These are phyloP conservation scores for Plodia interpunctella DNA, from an alignment of 1,140 invertebrate genomes.

Conservation along the genomic window DNA sequence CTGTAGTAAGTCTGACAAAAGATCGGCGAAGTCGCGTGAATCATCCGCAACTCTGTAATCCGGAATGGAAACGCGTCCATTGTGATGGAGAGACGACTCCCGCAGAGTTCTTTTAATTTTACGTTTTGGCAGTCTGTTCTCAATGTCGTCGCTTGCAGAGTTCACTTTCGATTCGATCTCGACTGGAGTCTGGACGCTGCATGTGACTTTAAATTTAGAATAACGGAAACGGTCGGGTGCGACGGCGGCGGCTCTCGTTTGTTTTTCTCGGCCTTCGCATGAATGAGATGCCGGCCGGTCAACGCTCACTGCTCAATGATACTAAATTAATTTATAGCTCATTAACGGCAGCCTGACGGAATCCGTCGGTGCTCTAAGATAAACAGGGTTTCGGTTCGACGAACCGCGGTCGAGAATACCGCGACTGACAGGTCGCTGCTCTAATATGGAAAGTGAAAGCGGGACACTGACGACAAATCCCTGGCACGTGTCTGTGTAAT, in stretches of 20 bases:
- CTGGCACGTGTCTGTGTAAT: constrained; percentile 40
- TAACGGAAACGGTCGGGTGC: constrained; percentile 46
- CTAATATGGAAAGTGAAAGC: constrained; percentile 59
- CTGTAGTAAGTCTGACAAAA: constrained; percentile 68
- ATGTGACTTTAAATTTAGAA: constrained; percentile 61
- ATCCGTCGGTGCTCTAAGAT: constrained; percentile 27
- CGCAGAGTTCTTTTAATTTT: constrained; percentile 31
- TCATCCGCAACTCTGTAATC: constrained; percentile 30
- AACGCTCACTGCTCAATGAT: constrained; percentile 58
- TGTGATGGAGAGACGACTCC: constrained; percentile 33
- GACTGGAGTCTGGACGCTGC: constrained; percentile 33
- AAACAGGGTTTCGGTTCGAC: constrained; percentile 45
- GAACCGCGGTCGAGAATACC: constrained; percentile 34
- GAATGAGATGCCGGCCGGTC: constrained; percentile 61
- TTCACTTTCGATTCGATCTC: constrained; percentile 23
- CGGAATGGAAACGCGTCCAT: constrained; percentile 32
- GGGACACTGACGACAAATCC: constrained; percentile 43
- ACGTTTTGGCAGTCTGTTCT: constrained; percentile 18
- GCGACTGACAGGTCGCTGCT: constrained; percentile 12
- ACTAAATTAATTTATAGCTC: constrained; percentile 63
- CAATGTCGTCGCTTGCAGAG: constrained; percentile 24
- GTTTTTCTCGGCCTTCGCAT: constrained; percentile 60
- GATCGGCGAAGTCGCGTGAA: constrained; percentile 39
- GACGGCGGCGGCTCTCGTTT: constrained; percentile 37
- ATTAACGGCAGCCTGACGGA: constrained; percentile 49